Evolutionary conservation across 2,888 invertebrate genomes (phyloP).

Genomic region (Coelogynopora nodosa): DNA sequence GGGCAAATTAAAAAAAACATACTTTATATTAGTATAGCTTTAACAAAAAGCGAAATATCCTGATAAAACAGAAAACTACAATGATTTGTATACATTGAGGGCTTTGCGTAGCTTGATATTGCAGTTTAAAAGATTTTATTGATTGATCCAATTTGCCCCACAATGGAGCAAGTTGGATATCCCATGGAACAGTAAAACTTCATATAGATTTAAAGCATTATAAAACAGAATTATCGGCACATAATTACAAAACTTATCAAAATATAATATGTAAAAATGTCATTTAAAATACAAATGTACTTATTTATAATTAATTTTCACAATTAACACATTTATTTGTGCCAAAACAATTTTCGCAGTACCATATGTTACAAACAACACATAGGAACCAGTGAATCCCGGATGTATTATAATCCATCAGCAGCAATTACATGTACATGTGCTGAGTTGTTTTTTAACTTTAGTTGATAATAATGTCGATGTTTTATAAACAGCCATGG

Average conservation of each 20-base stretch:
- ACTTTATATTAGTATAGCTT: conserved; percentile 31
- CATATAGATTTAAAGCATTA: conserved; percentile 23
- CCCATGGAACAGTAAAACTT: conserved; percentile 26
- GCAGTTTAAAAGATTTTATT: conserved; percentile 28
- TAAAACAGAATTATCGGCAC: conserved; percentile 18
- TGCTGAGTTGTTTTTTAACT: neutral
- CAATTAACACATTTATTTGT: conserved; percentile 31
- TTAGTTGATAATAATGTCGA: neutral
- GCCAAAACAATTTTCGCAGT: conserved; percentile 16
- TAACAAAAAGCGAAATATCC: conserved; percentile 7
- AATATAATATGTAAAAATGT: conserved; percentile 28
- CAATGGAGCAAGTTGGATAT: conserved; percentile 28
- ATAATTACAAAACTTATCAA: conserved; percentile 28
- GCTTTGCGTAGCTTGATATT: neutral
- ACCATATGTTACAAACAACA: conserved; percentile 15
- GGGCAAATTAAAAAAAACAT: conserved; percentile 25
- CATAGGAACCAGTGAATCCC: conserved; percentile 27
- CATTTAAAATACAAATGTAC: conserved; percentile 10
- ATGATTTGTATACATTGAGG: conserved; percentile 16
- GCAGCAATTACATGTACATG: neutral
- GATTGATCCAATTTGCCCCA: conserved; percentile 24
- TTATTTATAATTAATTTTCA: conserved; percentile 31
- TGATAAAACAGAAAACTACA: conserved; percentile 23
- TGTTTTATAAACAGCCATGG: neutral
- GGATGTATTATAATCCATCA: neutral